Conservation (phyloP, 2,113 vertebrate species). For the Sula dactylatra region DNA sequence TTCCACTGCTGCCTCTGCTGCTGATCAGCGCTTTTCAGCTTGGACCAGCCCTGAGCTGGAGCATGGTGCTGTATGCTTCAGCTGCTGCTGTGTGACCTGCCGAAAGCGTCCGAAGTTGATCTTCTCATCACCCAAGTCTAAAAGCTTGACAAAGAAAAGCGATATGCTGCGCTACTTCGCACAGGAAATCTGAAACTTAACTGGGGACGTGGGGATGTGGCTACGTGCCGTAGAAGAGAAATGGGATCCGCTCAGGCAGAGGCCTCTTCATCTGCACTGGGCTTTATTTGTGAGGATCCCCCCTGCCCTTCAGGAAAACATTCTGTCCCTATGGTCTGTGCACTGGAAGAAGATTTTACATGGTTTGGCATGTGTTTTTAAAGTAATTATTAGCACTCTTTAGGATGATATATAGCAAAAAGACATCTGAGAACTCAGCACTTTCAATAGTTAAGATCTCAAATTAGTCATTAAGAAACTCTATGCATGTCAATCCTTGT, state of each 20-base stretch:
- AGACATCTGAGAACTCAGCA: background rate
- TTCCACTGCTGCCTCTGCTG: background rate
- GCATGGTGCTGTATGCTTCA: background rate
- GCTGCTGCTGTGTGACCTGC: background rate
- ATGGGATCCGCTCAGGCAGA: background rate
- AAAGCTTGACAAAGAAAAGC: background rate
- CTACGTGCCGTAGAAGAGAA: rapidly evolving
- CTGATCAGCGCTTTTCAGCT: background rate
- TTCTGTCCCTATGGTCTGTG: background rate
- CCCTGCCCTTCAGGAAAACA: background rate
- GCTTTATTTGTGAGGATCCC: background rate
- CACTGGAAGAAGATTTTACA: background rate
- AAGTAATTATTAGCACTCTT: background rate
- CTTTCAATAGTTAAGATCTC: background rate
- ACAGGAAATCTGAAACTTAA: background rate
- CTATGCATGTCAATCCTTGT: background rate
- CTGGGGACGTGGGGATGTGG: background rate
- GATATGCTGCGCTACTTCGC: background rate
- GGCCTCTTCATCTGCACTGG: background rate
- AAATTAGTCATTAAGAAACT: background rate
- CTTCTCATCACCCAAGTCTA: background rate
- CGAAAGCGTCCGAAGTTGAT: background rate
- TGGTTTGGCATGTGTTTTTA: background rate
- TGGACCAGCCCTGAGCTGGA: background rate
- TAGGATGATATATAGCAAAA: background rate